Conservation (phyloP, 2,888 invertebrate species). For the Tetrapedia diversipes region DNA sequence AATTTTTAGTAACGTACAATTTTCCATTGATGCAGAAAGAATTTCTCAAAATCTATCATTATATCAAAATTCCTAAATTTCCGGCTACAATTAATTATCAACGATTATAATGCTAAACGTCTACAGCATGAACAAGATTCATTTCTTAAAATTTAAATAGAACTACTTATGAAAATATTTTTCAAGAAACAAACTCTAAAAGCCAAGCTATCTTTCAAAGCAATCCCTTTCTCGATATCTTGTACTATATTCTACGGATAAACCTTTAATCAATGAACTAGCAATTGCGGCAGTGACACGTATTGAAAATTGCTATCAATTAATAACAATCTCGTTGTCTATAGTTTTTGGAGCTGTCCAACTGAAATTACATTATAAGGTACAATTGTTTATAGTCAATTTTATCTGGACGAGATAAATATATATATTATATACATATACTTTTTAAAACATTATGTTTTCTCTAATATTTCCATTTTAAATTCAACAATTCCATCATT, state of each 20-base stretch:
- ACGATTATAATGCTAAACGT: constrained; percentile 18
- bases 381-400: constrained; percentile 43
- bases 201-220: constrained; percentile 1
- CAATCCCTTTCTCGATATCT: constrained; percentile 16
- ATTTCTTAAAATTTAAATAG: constrained; percentile 19
- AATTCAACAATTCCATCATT: constrained; percentile 48
- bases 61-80: constrained; percentile 9
- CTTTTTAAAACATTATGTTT: constrained; percentile 37
- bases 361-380: constrained; percentile 40
- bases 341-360: constrained; percentile 46
- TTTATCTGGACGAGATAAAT: constrained; percentile 33
- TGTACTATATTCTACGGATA: constrained; percentile 16
- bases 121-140: constrained; percentile 20
- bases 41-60: constrained; percentile 16
- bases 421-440: constrained; percentile 24
- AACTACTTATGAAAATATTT: constrained; percentile 1
- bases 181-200: constrained; percentile 6
- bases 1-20: too few species aligned
- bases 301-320: constrained; percentile 32
- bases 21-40: neutral
- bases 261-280: constrained; percentile 14
- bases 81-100: constrained; percentile 13
- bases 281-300: constrained; percentile 45
- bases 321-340: constrained; percentile 45
- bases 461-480: constrained; percentile 41